Percentiles rank a stretch among this genome's conserved stretches.
Conservation (phyloP, 1,140 invertebrate genomes). For the Hydropsyche tenuis region DNA sequence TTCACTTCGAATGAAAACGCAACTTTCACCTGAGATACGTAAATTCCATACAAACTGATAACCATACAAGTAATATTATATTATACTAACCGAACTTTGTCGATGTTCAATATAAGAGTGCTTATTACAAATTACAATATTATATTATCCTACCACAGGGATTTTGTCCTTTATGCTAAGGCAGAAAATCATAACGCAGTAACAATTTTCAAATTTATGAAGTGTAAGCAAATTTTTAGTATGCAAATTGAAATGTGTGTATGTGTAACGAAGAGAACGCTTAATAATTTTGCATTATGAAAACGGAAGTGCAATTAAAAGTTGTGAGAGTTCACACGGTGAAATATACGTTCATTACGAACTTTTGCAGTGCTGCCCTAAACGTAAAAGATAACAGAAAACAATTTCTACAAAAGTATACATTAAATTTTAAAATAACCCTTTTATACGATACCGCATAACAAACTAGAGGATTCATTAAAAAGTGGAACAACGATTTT, state of each 20-base stretch:
- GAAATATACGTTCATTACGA: conserved; percentile 30
- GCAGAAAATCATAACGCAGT: too few species aligned
- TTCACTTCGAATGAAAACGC: not conserved
- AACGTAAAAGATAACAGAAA: conserved; percentile 8
- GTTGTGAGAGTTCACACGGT: conserved; percentile 17
- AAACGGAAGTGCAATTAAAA: conserved; percentile 34
- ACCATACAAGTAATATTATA: too few species aligned
- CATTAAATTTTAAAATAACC: conserved; percentile 4
- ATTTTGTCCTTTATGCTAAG: too few species aligned
- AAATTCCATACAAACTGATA: too few species aligned
- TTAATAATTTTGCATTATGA: conserved; percentile 30
- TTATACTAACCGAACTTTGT: too few species aligned
- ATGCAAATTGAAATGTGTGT: not conserved
- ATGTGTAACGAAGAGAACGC: conserved; percentile 5
- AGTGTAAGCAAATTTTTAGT: too few species aligned
- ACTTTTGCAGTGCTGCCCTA: conserved; percentile 9
- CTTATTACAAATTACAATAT: too few species aligned
- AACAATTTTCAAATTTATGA: too few species aligned
- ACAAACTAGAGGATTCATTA: too few species aligned
- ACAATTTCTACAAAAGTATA: conserved; percentile 2
- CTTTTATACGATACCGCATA: not conserved
- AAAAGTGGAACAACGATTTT: too few species aligned
- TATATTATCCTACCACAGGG: too few species aligned
- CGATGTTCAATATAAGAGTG: too few species aligned
- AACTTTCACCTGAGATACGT: not conserved